Conservation (phyloP, 2,113 vertebrate species). For the Struthidea cinerea region DNA sequence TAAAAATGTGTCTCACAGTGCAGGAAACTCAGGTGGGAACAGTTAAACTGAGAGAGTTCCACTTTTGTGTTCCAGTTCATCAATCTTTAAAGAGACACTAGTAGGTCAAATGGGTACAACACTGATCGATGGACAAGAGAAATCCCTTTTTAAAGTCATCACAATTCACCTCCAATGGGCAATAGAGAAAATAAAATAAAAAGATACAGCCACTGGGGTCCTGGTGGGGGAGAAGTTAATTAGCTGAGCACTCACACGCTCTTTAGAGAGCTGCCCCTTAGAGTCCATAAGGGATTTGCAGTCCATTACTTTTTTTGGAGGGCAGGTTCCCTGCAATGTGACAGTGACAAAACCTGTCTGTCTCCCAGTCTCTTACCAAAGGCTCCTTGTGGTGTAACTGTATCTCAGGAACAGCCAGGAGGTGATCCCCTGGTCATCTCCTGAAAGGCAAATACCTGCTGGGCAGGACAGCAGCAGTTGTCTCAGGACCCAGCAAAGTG, state of each 20-base stretch:
- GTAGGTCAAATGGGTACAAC: slow-evolving; percentile 44
- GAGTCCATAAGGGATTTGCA: background rate
- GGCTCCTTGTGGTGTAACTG: background rate
- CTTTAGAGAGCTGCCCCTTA: background rate
- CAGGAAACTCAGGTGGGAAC: slow-evolving; percentile 33
- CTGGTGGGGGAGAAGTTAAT: background rate
- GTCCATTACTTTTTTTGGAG: background rate
- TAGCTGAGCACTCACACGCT: background rate
- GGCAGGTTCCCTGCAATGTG: background rate
- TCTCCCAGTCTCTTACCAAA: background rate
- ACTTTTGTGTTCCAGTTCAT: slow-evolving; percentile 47
- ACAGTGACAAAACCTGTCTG: background rate
- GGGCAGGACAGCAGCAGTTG: background rate
- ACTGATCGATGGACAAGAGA: slow-evolving; percentile 7
- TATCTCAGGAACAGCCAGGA: background rate
- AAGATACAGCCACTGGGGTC: background rate
- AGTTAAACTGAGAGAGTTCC: slow-evolving; percentile 25
- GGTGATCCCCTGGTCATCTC: background rate
- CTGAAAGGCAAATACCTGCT: background rate
- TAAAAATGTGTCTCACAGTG: background rate
- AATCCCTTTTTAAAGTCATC: slow-evolving; percentile 20
- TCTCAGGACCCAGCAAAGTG: background rate
- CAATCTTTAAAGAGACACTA: slow-evolving; percentile 55
- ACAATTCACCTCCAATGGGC: slow-evolving; percentile 12
- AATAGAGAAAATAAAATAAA: slow-evolving; percentile 8